Base-by-base conservation (phyloP, 2,797 vertebrate species). In the Lithobates sylvaticus region DNA sequence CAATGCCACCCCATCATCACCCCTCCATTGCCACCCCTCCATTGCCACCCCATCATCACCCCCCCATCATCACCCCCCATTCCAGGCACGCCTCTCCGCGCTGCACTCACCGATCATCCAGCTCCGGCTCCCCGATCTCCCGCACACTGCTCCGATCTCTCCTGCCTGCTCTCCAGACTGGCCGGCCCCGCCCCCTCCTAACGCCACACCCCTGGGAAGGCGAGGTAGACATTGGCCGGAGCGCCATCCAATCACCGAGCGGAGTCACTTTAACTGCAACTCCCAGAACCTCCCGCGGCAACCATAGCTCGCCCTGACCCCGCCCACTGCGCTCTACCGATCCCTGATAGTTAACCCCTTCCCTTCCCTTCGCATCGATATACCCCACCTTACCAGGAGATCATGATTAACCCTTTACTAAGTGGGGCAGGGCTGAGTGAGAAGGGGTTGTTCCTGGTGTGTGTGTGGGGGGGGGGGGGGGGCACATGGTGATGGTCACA, bases 231-330 rank as follows among this genome's bases (percentile, higher is more conserved):
- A 80, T 80, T 80, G 78, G 78, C 1, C 42, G 12, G 1, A 12
- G 10, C 0, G 5, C 8, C n/a, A 7, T 3, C 78, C 42, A 80
- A 80, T 80, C 27, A 13, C 3, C 4, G 44, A 15, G 18, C 16
- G 5, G 27, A 2, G 10, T 44, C 23, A 0, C 65, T 2, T 16
- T 23, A 27, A 80, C 78, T 70, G 13, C 76, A 68, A 21, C 10
- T 42, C 64, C 76, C 76, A 78, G n/a, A 23, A 16, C 1, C n/a
- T 39, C 65, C 1, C 0, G 36, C 76, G 61, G 39, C 78, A 47
- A n/a, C 18, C 13, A 12, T 42, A 70, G 78, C 42, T 32, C 78
- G 65, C 27, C 9, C 26, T 80, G 78, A 79, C 78, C 65, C 8
- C 15, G n/a, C 54, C 0, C 10, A 0, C 58, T 76, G 47, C 18